phyloP scores from a whole-genome alignment of 2,888 invertebrate species.

The Drosophila lutescens region DNA sequence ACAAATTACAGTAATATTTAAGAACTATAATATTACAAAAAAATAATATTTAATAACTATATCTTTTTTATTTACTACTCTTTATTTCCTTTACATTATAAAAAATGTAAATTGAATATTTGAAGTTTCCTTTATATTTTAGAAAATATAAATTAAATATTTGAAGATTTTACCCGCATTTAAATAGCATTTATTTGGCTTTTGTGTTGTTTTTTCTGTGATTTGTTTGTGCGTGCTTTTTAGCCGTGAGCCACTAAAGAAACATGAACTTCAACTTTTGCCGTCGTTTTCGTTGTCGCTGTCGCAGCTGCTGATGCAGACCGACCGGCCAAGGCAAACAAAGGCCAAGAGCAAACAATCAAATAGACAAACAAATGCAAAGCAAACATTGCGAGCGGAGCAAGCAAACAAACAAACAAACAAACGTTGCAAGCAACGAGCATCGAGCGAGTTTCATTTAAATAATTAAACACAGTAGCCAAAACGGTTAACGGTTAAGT shows the following conservation, averaged over 20 bases:
- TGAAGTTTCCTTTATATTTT: not conserved
- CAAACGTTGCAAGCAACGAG: conserved; percentile 16
- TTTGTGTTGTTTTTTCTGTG: conserved; percentile 2
- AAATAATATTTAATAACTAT: no score
- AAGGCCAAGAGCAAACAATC: conserved; percentile 43
- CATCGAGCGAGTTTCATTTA: conserved; percentile 51
- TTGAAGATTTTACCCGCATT: conserved; percentile 2
- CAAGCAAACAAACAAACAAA: conserved; percentile 18
- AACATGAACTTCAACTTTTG: conserved; percentile 57
- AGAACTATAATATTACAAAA: no score
- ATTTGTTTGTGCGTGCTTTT: conserved; percentile 34
- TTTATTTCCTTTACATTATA: no score
- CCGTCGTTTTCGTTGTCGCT: conserved; percentile 16
- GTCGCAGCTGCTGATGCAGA: conserved; percentile 40
- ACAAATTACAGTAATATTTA: no score
- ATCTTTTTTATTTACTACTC: no score
- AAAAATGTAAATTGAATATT: no score
- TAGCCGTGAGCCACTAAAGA: conserved; percentile 39
- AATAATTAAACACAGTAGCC: conserved; percentile 60
- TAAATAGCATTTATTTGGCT: conserved; percentile 14
- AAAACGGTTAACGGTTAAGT: conserved; percentile 23
- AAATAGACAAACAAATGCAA: conserved; percentile 45
- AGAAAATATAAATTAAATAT: no score
- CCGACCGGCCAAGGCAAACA: conserved; percentile 48
- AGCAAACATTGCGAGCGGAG: conserved; percentile 39